Conservation (phyloP, 2,888 invertebrate genomes). For the Nasonia oneida region DNA sequence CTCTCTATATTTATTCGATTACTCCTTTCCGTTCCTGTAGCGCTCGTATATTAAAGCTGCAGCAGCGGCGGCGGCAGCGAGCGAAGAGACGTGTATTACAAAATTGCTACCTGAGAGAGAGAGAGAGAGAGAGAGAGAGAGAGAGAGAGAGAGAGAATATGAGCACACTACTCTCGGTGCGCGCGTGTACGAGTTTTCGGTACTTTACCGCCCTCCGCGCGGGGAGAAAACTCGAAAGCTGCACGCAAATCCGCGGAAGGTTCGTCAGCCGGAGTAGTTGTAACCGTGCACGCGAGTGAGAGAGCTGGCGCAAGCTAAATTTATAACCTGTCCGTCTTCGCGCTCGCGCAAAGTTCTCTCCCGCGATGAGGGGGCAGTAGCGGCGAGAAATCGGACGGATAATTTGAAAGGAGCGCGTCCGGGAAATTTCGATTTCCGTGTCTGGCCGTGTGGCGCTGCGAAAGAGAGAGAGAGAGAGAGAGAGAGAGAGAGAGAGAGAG, state of each 20-base stretch:
- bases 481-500: neutral
- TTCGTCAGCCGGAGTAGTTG: neutral
- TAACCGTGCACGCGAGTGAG: slow-evolving; percentile 32
- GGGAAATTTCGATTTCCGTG: slow-evolving; percentile 65
- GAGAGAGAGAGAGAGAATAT: neutral
- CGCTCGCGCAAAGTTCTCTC: slow-evolving; percentile 49
- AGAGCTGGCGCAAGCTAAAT: slow-evolving; percentile 49
- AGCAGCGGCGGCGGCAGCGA: slow-evolving; percentile 16
- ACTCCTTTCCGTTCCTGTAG: slow-evolving; percentile 19
- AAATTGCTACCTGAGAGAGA: slow-evolving; percentile 31
- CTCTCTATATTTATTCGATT: slow-evolving; percentile 56
- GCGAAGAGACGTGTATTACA: slow-evolving; percentile 52
- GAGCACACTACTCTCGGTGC: neutral
- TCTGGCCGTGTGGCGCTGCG: slow-evolving; percentile 54
- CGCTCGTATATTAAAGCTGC: slow-evolving; percentile 47
- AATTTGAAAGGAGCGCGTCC: slow-evolving; percentile 64
- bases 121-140: too few species aligned
- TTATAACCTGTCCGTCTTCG: slow-evolving; percentile 61
- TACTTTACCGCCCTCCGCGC: slow-evolving; percentile 25
- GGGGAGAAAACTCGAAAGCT: slow-evolving; percentile 45
- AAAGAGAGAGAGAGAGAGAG: neutral
- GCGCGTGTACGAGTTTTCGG: slow-evolving; percentile 49
- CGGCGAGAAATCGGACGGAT: slow-evolving; percentile 63
- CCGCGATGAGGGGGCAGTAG: slow-evolving; percentile 56
- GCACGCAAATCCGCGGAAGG: slow-evolving; percentile 43